Conservation (phyloP, 1,140 invertebrate genomes). For the Papilio xuthus region DNA sequence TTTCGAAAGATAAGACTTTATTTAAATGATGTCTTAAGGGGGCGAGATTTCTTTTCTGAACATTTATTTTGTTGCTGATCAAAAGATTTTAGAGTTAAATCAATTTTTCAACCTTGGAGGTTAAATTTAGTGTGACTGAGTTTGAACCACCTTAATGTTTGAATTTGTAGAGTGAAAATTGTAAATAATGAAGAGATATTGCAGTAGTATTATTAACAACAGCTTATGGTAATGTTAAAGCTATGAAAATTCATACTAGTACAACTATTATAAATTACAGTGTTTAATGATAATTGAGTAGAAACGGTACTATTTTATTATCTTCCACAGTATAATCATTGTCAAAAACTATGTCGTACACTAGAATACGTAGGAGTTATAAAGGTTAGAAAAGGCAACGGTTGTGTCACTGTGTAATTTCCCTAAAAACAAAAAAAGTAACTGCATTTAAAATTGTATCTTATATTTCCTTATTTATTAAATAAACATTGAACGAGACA, state of each 20-base stretch:
- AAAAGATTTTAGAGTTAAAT: neutral
- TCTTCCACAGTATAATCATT: no score
- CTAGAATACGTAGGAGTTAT: no score
- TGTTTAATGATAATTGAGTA: neutral
- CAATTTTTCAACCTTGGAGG: neutral
- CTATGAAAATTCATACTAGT: neutral
- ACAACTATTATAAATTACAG: neutral
- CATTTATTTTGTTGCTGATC: neutral
- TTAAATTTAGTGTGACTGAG: neutral
- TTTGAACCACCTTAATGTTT: neutral
- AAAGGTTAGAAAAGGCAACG: no score
- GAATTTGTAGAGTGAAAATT: neutral
- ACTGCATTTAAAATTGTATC: no score
- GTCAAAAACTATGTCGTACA: no score
- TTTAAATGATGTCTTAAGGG: neutral
- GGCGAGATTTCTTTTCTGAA: neutral
- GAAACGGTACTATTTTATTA: no score
- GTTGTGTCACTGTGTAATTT: no score
- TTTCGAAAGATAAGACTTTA: slow-evolving; percentile 8
- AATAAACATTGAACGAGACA: no score
- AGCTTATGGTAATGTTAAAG: neutral
- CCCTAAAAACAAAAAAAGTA: no score
- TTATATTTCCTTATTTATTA: no score
- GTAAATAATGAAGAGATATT: neutral
- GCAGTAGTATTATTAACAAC: neutral